A percentile compares a stretch with the other conserved stretches of the same genome.
phyloP scores from a whole-genome alignment of 2,888 invertebrate species.

The Nomada ruficornis region DNA sequence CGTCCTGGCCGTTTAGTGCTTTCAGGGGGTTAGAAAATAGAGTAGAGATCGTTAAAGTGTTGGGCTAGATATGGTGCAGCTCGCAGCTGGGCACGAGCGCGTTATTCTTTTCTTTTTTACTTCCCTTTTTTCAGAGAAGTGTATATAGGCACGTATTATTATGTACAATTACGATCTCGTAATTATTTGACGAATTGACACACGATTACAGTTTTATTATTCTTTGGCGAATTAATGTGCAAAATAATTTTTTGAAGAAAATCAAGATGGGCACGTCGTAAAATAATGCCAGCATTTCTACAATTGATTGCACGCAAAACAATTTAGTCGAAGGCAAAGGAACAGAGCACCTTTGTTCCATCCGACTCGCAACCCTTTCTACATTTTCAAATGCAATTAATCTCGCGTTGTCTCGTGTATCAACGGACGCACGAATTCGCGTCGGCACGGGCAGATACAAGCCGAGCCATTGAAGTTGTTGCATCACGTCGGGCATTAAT shows the following conservation, averaged over 20 bases:
- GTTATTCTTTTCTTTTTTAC: slow-evolving; percentile 14
- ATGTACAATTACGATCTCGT: background rate
- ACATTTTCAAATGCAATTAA: slow-evolving; percentile 59
- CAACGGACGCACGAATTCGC: slow-evolving; percentile 45
- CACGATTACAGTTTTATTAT: no score
- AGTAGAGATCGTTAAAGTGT: slow-evolving; percentile 61
- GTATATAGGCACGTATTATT: no score
- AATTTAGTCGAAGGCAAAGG: background rate
- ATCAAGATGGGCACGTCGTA: no score
- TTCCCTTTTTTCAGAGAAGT: background rate
- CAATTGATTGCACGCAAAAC: background rate
- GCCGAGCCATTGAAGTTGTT: slow-evolving; percentile 49
- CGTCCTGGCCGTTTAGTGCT: slow-evolving; percentile 41
- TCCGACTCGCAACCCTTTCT: slow-evolving; percentile 41
- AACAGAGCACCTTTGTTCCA: slow-evolving; percentile 36
- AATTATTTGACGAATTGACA: background rate
- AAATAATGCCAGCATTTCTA: background rate
- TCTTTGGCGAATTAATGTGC: no score
- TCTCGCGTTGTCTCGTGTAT: slow-evolving; percentile 48
- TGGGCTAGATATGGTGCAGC: slow-evolving; percentile 37
- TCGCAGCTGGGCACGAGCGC: slow-evolving; percentile 44
- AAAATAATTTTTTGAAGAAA: no score
- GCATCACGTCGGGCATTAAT: slow-evolving; percentile 52
- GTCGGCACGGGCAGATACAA: slow-evolving; percentile 26
- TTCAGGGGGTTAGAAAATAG: slow-evolving; percentile 40